Evolutionary conservation across 2,113 vertebrate species (phyloP), one percentile per base, ranked within the genome.

Genomic region (Eurypyga helias): DNA sequence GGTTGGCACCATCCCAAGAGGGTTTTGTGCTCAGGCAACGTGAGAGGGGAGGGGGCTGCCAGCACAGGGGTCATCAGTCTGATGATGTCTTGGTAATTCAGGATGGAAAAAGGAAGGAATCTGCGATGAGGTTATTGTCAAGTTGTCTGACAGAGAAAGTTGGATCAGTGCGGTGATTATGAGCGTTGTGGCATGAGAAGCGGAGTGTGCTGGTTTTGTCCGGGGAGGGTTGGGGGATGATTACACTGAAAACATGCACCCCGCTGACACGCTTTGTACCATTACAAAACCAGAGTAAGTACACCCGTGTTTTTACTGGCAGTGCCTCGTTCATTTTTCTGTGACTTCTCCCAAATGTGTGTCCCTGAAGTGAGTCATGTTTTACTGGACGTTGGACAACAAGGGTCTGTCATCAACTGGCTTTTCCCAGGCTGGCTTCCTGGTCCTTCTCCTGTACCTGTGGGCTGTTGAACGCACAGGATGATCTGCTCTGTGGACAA

Each of bases 251-350:
- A 89, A 38, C 7, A 23, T 4, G 33, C 28, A 71, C 80, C 79
- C 88, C 0, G 13, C 80, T 92, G 95, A 96, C 88, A 87, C 0
- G 14, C 51, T 92, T 83, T 92, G 86, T 89, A 17, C 72, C 83
- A 45, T 93, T 93, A 87, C 95, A 91, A 93, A 96, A 81, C 57
- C 17, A 8, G 43, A 64, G 26, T 36, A 65, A 93, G 85, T 73
- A 94, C 91, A 70, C 91, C 82, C 87, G 29, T 96, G 93, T 97
- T 96, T 96, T 85, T 96, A 87, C 85, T 96, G 96, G 96, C 96
- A 90, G 10, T 10, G 11, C 41, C 96, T 54, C 80, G 67, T 85
- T 84, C 83, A 91, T 76, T 87, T 93, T 94, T 93, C 67, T 93
- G 75, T 90, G 81, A 85, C 73, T 91, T 94, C 72, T 49, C 49